These are phyloP conservation scores for Jacana jacana DNA, from an alignment of 2,113 vertebrate genomes.

Conservation along the genomic window DNA sequence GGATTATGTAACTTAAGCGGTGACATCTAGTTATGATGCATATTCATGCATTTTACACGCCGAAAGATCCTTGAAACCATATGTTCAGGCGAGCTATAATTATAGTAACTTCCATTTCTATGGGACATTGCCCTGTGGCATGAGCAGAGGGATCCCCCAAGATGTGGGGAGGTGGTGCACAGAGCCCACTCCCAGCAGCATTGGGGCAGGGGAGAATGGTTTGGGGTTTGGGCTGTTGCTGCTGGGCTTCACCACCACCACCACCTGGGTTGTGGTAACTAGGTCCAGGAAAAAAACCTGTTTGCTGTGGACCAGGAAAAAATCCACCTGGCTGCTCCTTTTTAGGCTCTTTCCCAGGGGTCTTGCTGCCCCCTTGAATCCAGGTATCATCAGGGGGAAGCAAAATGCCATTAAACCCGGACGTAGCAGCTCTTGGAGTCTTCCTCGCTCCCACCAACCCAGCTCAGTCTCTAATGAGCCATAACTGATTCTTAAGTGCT, in stretches of 20 bases:
- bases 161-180: not conserved
- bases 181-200: not conserved
- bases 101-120: conserved; percentile 40
- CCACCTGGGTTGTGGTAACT: no score
- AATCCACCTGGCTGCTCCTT: not conserved
- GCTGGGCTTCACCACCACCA: not conserved
- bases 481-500: conserved; percentile 22
- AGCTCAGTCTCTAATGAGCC: not conserved
- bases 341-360: not conserved
- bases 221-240: not conserved
- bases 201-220: not conserved
- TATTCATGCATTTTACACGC: conserved; percentile 58
- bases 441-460: not conserved
- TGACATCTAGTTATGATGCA: conserved; percentile 64
- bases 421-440: not conserved
- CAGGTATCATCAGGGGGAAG: not conserved
- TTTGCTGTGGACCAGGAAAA: not conserved
- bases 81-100: conserved; percentile 55
- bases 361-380: not conserved
- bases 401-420: not conserved
- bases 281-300: no score
- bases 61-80: conserved; percentile 27
- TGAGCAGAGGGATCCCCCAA: not conserved
- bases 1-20: conserved; percentile 66
- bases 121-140: conserved; percentile 3